These are phyloP conservation scores for Theonella swinhoei DNA, from an alignment of 37 sponge, comb jelly and placozoan genomes.

Conservation along the genomic window DNA sequence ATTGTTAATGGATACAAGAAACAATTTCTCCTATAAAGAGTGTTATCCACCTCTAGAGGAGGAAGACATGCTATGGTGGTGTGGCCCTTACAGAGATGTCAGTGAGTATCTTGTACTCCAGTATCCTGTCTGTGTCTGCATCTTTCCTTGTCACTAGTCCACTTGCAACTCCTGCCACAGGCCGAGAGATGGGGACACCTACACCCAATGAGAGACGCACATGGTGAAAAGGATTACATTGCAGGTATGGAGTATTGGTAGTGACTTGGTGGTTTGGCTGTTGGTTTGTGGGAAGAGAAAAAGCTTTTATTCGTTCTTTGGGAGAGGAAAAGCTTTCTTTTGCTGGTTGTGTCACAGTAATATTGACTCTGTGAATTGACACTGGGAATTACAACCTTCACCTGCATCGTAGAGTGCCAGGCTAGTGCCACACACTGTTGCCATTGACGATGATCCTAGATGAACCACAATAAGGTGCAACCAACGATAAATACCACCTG, in stretches of 20 bases:
- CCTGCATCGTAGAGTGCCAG: conserved; percentile 88
- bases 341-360: too few species aligned
- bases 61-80: too few species aligned
- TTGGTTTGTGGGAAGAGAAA: too few species aligned
- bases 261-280: too few species aligned
- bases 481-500: background rate
- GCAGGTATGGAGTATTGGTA: too few species aligned
- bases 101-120: conserved; percentile 59
- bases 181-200: conserved; percentile 68
- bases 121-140: conserved; percentile 3
- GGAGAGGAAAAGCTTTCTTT: too few species aligned
- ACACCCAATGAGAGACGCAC: background rate
- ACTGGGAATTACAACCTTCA: background rate
- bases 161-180: conserved; percentile 83
- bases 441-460: conserved; percentile 86
- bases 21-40: too few species aligned
- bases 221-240: too few species aligned
- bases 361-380: too few species aligned
- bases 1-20: too few species aligned
- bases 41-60: too few species aligned
- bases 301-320: too few species aligned
- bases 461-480: background rate
- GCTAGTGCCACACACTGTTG: conserved; percentile 81
- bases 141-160: conserved; percentile 55
- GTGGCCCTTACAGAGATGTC: conserved; percentile 67